Evolutionary conservation across 2,888 invertebrate genomes (phyloP), one percentile per base, ranked within the genome.

Genomic region (Callyntrura guangdongensis): DNA sequence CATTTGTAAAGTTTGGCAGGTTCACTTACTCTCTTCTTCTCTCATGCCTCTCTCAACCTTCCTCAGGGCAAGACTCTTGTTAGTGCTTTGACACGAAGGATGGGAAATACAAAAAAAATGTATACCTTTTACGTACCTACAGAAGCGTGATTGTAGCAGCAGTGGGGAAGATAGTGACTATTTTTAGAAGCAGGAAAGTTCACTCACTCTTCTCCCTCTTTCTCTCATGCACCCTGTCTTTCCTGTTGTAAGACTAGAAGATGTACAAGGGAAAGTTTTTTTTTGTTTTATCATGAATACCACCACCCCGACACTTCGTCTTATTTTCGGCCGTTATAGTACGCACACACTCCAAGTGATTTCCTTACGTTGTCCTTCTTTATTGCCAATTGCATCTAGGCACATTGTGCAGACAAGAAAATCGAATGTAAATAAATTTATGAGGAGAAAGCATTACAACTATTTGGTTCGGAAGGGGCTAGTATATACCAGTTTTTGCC

Each of bases 401-500:
- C 22, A 22, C 61, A 6, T 1, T 3, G n/a, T 59, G 20, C n/a
- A 47, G 2, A 3, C 0, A 25, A 5, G 56, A 27, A 79, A 53
- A 79, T 79, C 53, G 77, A 74, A 74, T 47, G 59, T 59, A 81
- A 81, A 81, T 81, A 81, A 81, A 81, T 81, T 81, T 81, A 81
- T 81, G 79, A 81, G 36, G 59, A 56, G 59, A 79, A 81, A 56
- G 36, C 56, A 59, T 59, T 81, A 53, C 56, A 81, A 81, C n/a
- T 59, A 59, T 12, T 47, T 20, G 9, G 17, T 59, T 11, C 12
- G 12, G 17, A 5, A 14, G 59, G n/a, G n/a, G 36, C n/a, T 14
- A 27, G 25, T 81, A 59, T n/a, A 27, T 36, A 59, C 59, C 17
- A n/a, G 79, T 56, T 56, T 36, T 6, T 36, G 1, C 59, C 14